A percentile compares a stretch with the other conserved stretches of the same genome.
phyloP scores from a whole-genome alignment of 1,140 invertebrate genomes.

The Drosophila elegans region DNA sequence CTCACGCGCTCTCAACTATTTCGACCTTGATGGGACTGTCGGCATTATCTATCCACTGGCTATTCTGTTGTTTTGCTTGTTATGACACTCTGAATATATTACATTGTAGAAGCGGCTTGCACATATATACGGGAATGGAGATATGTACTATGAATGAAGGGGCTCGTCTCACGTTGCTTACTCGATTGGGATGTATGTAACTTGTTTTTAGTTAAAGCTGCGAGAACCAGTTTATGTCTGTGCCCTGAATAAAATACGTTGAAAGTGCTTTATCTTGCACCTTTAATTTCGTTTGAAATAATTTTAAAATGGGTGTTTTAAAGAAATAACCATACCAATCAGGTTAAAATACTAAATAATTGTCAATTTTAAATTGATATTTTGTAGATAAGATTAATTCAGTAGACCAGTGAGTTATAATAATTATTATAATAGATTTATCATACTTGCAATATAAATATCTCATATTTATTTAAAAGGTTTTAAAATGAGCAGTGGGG shows the following conservation, averaged over 20 bases:
- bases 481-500: too few relatives aligned
- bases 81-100: constrained; percentile 24
- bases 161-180: constrained; percentile 62
- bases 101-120: constrained; percentile 9
- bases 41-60: constrained; percentile 40
- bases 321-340: too few relatives aligned
- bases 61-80: constrained; percentile 36
- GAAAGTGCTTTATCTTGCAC: not conserved
- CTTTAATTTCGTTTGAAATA: not conserved
- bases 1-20: constrained; percentile 68
- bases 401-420: too few relatives aligned
- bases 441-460: too few relatives aligned
- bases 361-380: too few relatives aligned
- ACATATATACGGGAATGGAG: constrained; percentile 15
- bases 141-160: constrained; percentile 34
- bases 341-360: too few relatives aligned
- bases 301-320: too few relatives aligned
- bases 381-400: too few relatives aligned
- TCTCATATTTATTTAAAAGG: too few relatives aligned
- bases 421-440: too few relatives aligned
- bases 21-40: constrained; percentile 73
- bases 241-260: not conserved
- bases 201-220: constrained; percentile 22
- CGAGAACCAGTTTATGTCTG: constrained; percentile 19
- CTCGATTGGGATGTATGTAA: constrained; percentile 28